A percentile compares a stretch with the other conserved stretches of the same genome.
Evolutionary conservation across 2,888 invertebrate genomes (phyloP).

Genomic region (Sepioteuthis lessoniana): DNA sequence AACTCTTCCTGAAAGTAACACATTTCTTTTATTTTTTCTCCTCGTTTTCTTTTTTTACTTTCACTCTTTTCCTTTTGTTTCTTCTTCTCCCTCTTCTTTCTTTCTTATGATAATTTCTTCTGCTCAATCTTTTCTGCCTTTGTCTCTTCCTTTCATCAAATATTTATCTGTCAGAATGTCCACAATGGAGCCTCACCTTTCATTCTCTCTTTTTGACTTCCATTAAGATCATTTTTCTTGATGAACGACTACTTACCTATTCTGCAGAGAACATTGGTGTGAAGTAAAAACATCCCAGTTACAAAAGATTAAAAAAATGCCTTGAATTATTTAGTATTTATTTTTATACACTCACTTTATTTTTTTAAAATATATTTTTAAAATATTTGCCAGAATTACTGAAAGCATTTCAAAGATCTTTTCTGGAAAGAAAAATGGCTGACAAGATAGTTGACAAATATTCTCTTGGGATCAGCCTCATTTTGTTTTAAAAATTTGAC

Average conservation of each 20-base stretch:
- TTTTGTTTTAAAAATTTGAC: constrained; percentile 21
- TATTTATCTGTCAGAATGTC: not conserved
- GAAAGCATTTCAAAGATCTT: not conserved
- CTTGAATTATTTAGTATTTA: constrained; percentile 13
- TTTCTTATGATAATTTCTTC: not conserved
- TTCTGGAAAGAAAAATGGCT: not conserved
- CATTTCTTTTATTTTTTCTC: not conserved
- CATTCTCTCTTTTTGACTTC: not conserved
- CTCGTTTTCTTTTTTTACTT: not conserved
- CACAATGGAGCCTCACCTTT: not conserved
- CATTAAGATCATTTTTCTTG: not conserved
- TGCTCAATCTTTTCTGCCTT: not conserved
- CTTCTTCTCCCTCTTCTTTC: not conserved
- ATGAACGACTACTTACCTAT: not conserved
- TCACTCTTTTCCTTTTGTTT: not conserved
- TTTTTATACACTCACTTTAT: not conserved
- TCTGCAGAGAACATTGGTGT: not conserved
- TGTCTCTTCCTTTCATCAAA: not conserved
- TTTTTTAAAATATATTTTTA: not conserved
- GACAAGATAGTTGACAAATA: not conserved
- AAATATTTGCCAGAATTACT: not conserved
- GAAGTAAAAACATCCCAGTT: constrained; percentile 10
- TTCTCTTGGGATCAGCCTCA: not conserved
- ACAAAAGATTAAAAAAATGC: not conserved
- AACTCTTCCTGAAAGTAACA: not conserved